phyloP scores from a whole-genome alignment of 37 sponge, comb jelly and placozoan species.

The Beroe ovata region DNA sequence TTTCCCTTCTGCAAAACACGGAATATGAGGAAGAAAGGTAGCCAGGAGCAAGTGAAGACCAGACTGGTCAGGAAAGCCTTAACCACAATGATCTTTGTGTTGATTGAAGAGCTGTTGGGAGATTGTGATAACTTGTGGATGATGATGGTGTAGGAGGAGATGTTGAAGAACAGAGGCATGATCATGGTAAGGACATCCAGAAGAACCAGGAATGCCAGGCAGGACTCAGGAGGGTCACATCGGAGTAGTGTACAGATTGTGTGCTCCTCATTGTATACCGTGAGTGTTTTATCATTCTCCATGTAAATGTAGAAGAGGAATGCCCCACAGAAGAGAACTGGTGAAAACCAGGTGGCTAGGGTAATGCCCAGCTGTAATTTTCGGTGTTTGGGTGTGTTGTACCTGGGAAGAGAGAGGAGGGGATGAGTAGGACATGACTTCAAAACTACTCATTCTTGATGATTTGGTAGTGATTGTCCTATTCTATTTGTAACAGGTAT shows the following conservation, averaged over 20 bases:
- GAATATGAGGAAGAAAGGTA: slow-evolving; percentile 36
- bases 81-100: slow-evolving; percentile 37
- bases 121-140: not conserved
- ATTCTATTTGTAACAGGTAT: not conserved
- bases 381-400: slow-evolving; percentile 1
- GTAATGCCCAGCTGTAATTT: not conserved
- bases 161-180: slow-evolving; percentile 45
- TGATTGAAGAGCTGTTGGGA: not conserved
- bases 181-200: slow-evolving; percentile 50
- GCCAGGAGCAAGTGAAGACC: slow-evolving; percentile 16
- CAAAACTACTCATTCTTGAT: not conserved
- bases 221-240: not conserved
- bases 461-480: not conserved
- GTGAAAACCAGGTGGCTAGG: not conserved
- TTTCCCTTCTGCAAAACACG: not conserved
- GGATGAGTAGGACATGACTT: not conserved
- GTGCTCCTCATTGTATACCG: not conserved
- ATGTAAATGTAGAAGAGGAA: not conserved
- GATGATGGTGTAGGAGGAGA: not conserved
- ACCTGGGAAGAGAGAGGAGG: not conserved
- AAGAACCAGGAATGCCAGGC: not conserved
- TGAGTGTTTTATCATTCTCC: not conserved
- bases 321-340: not conserved
- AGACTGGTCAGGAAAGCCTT: slow-evolving; percentile 9
- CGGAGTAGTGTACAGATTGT: not conserved